Evolutionary conservation across 2,797 vertebrate species (phyloP), one percentile per base, ranked within the genome.

Genomic region (Diglossa cyanea): DNA sequence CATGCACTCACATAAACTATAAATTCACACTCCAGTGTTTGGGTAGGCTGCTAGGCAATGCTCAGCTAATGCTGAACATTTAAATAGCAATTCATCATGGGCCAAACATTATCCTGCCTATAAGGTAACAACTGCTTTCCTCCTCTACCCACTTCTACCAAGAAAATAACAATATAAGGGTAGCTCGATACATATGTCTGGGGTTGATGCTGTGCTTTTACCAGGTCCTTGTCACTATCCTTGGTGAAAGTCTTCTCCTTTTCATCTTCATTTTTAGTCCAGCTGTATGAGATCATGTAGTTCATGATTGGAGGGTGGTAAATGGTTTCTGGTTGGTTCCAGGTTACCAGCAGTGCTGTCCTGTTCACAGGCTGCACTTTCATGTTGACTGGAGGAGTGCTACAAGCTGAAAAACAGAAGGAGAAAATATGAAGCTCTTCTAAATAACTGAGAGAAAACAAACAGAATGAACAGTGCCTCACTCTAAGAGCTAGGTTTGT

Each of bases 251-350:
- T 99, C 97, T 99, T 99, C 96, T 99, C 99, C 53, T 99, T 99
- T 94, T 99, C 98, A 18, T 99, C 99, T 53, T 99, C 99, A 2
- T 99, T 99, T 97, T 98, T 98, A 62, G 99, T 99, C 99, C 99
- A 99, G 98, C 99, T 99, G 95, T 99, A 99, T 70, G 99, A 99
- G 93, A 99, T 98, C 98, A 99, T 98, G 97, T 99, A 99, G 97
- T 98, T 99, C 96, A 99, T 98, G 97, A 99, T 99, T 1, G 99
- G 99, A 2, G 99, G 99, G 87, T 99, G 99, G 97, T 99, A 99
- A 97, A 98, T 98, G 89, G 98, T 97, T 97, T 99, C 99, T 0
- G 99, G 99, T 53, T 97, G 98, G 65, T 98, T 98, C 99, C 99
- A 99, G 90, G 99, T 98, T 45, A 99, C 99, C 90, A 99, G 97